Evolutionary conservation across 2,113 vertebrate species (phyloP), one percentile per base, ranked within the genome.

Genomic region (Neodontobutis hainanensis): DNA sequence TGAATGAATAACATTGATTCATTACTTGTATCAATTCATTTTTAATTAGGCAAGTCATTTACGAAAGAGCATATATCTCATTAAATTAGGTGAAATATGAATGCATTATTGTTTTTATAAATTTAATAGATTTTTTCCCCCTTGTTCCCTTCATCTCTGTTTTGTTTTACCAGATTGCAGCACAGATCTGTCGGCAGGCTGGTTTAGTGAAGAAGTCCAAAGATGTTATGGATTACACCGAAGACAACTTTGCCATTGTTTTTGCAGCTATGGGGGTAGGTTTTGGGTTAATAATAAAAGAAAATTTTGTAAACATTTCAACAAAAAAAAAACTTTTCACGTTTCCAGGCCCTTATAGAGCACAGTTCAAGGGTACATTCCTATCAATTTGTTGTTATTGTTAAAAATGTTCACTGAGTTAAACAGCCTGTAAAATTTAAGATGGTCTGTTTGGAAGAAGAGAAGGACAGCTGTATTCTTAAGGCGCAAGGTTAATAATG

Each of bases 121-220:
- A 8, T 40, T 40, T 40, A 8, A 40, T 40, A 40, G 47, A 5
- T 49, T 7, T 16, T 12, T 15, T 49, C n/a, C 47, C 6, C n/a
- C n/a, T n/a, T n/a, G n/a, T n/a, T n/a, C n/a, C 1, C 16, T 49
- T 8, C 16, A 15, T 49, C 47, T 49, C 19, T 14, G 2, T 15
- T 14, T 49, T 14, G 11, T 6, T 14, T 51, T 9, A 0, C 4
- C 59, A 92, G 90, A 92, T 90, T 40, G 90, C 90, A 7, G 90
- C 90, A 56, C 89, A 91, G 75, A 92, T 92, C 66, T 92, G 90
- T 78, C 89, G 90, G n/a, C 89, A 92, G 71, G 90, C 88, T 4
- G 89, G 90, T 3, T 73, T 92, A 58, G 90, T 92, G 48, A 74
- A 86, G 78, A 90, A 92, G 64, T 82, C 88, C 4, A 92, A 92